phyloP scores from a whole-genome alignment of 2,113 vertebrate genomes.

The Paralichthys olivaceus region DNA sequence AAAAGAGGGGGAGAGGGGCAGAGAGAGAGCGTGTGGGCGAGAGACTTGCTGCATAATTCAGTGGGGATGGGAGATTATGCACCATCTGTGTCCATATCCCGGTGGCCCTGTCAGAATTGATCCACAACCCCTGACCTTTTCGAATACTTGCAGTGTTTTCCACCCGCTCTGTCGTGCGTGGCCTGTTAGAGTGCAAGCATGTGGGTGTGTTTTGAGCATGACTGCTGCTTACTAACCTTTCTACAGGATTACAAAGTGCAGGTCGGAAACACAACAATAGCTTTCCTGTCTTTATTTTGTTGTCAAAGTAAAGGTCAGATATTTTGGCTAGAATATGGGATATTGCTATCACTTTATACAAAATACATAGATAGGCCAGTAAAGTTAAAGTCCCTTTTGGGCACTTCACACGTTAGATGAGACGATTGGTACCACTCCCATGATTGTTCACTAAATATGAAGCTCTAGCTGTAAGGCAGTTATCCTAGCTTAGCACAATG shows the following conservation, averaged over 20 bases:
- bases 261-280: constrained; percentile 37
- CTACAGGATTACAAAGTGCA: constrained; percentile 50
- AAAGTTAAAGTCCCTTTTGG: background rate
- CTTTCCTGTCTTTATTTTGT: constrained; percentile 46
- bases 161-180: constrained; percentile 28
- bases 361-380: constrained; percentile 5
- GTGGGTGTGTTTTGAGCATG: constrained; percentile 54
- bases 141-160: constrained; percentile 38
- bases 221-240: constrained; percentile 72
- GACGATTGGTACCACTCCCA: background rate
- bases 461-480: background rate
- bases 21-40: background rate
- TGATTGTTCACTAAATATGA: background rate
- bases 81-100: constrained; percentile 75
- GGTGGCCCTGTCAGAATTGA: constrained; percentile 73
- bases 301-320: constrained; percentile 71
- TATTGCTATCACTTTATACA: constrained; percentile 6
- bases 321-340: constrained; percentile 6
- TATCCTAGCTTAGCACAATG: background rate
- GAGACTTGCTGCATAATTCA: constrained; percentile 70
- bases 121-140: constrained; percentile 78
- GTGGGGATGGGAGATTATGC: constrained; percentile 70
- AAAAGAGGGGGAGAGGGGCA: constrained; percentile 4
- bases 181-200: constrained; percentile 45
- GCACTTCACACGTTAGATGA: background rate